Evolutionary conservation across 2,797 vertebrate genomes (phyloP).

Genomic region (Crypturellus tataupa): DNA sequence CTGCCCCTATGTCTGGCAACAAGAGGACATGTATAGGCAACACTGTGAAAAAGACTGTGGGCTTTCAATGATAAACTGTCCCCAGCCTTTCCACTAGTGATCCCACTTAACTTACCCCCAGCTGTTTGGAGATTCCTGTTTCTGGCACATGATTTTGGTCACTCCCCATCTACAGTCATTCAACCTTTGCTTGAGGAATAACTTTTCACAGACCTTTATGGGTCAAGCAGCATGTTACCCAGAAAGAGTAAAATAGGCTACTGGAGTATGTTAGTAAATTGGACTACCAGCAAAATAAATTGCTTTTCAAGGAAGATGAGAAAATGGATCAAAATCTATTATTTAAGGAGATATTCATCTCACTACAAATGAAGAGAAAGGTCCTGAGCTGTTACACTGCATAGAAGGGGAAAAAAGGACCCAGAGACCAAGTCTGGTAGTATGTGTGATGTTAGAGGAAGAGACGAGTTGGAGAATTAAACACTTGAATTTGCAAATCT

Average conservation of each 20-base stretch:
- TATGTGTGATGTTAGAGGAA: neutral
- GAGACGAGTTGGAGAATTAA: neutral
- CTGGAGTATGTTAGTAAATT: neutral
- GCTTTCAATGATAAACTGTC: neutral
- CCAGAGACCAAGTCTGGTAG: accelerated
- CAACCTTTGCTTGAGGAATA: neutral
- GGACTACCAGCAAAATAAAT: neutral
- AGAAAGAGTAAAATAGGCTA: neutral
- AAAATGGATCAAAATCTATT: neutral
- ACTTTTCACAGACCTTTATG: neutral
- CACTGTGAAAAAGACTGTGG: neutral
- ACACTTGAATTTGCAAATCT: neutral
- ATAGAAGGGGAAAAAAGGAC: neutral
- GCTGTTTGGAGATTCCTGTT: neutral
- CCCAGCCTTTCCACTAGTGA: neutral
- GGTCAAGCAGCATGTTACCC: neutral
- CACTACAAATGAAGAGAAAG: neutral
- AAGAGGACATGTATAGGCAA: neutral
- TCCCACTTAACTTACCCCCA: neutral
- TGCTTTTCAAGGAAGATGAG: neutral
- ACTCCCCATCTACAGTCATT: neutral
- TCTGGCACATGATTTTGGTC: neutral
- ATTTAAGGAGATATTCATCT: neutral
- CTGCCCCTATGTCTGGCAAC: slow-evolving; percentile 41
- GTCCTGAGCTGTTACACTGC: neutral